phyloP scores from a whole-genome alignment of 2,797 vertebrate genomes.

The Leptatherina wallacei region DNA sequence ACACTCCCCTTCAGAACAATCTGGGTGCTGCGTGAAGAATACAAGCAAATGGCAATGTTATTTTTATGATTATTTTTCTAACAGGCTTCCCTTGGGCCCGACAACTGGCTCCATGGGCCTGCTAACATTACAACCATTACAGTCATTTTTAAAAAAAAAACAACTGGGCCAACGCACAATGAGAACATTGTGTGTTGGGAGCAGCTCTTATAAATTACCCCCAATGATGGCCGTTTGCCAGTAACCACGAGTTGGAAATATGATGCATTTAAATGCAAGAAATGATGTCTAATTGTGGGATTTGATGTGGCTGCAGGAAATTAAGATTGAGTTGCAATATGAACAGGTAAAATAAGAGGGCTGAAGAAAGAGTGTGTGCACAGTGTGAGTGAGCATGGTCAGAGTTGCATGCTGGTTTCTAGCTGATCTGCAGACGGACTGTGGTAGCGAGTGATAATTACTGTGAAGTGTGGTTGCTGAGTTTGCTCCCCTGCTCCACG shows the following conservation, averaged over 20 bases:
- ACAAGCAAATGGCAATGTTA: slow-evolving; percentile 70
- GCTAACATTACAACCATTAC: slow-evolving; percentile 73
- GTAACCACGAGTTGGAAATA: slow-evolving; percentile 38
- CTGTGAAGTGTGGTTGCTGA: slow-evolving; percentile 82
- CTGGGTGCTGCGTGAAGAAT: slow-evolving; percentile 40
- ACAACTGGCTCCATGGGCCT: slow-evolving; percentile 66
- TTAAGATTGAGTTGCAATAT: slow-evolving; percentile 45
- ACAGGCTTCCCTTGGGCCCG: slow-evolving; percentile 68
- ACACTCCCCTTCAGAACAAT: slow-evolving; percentile 23
- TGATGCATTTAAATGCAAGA: slow-evolving; percentile 42
- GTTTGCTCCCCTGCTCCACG: slow-evolving; percentile 67
- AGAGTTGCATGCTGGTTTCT: slow-evolving; percentile 58
- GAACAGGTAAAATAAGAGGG: slow-evolving; percentile 58
- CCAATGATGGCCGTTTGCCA: slow-evolving; percentile 48
- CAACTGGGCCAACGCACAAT: slow-evolving; percentile 76
- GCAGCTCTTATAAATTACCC: slow-evolving; percentile 58
- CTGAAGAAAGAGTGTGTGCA: slow-evolving; percentile 50
- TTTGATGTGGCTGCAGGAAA: slow-evolving; percentile 51
- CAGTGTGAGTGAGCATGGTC: slow-evolving; percentile 53
- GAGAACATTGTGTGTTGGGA: slow-evolving; percentile 72
- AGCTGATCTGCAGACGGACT: slow-evolving; percentile 57
- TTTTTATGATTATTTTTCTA: slow-evolving; percentile 77
- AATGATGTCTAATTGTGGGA: slow-evolving; percentile 34
- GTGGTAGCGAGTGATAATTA: slow-evolving; percentile 78
- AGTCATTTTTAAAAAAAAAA: slow-evolving; percentile 36